Evolutionary conservation across 2,797 vertebrate species (phyloP).

Genomic region (Halcyon smyrnensis): DNA sequence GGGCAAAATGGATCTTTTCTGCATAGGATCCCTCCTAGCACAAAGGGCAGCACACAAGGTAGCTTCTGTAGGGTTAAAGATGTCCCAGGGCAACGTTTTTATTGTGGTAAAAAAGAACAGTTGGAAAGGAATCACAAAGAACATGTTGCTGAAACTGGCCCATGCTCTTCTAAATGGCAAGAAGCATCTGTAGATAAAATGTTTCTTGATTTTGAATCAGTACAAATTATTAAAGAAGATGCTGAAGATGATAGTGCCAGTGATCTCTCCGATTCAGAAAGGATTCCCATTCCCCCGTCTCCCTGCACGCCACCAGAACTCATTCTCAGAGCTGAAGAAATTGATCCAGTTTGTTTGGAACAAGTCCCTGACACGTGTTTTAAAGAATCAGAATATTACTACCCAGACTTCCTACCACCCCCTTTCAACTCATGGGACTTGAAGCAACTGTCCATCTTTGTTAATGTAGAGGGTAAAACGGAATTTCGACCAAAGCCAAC

Average conservation of each 20-base stretch:
- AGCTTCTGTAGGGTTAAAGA: not conserved
- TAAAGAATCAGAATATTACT: conserved; percentile 66
- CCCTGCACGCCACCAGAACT: conserved; percentile 84
- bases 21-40: not conserved
- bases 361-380: conserved; percentile 51
- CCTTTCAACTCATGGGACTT: conserved; percentile 92
- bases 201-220: conserved; percentile 76
- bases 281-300: conserved; percentile 76
- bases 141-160: not conserved
- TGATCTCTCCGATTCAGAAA: conserved; percentile 91
- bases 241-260: conserved; percentile 89
- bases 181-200: conserved; percentile 45
- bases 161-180: not conserved
- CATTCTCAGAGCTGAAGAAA: conserved; percentile 87
- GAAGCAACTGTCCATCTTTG: conserved; percentile 82
- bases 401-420: conserved; percentile 90
- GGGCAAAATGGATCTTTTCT: conserved; percentile 9
- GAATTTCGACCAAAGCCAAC: conserved; percentile 68
- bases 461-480: conserved; percentile 77
- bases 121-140: not conserved
- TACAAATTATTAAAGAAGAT: conserved; percentile 80
- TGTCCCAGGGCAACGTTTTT: not conserved
- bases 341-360: conserved; percentile 68
- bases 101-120: not conserved
- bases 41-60: not conserved